Evolutionary conservation across 1,140 invertebrate genomes (phyloP), one percentile per base, ranked within the genome.

Genomic region (Propsilocerus akamusi): DNA sequence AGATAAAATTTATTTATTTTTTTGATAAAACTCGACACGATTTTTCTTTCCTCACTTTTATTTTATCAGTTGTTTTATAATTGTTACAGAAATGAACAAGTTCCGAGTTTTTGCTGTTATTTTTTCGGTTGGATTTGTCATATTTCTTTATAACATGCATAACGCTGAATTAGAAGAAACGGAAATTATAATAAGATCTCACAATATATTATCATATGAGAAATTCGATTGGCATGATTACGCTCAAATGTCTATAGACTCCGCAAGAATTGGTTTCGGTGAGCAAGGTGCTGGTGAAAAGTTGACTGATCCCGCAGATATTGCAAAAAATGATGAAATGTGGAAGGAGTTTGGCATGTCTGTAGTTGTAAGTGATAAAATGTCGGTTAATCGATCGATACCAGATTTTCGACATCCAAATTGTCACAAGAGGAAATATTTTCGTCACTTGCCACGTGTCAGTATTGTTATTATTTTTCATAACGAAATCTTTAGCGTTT

Each of bases 381-480:
- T 90, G 48, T 77, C 83, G 0, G 48, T 89, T 4, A 78, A 88
- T 62, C 69, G 86, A 50, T 80, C 82, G 1, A 51, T 90, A 24
- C 80, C 78, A 25, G 86, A 90, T 58, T 84, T 90, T 52, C 65
- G 86, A 25, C 75, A 83, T 58, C 54, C 62, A 26, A 67, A 17
- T 7, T 41, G 34, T 5, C 4, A 17, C 4, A 20, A n/a, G 22
- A 41, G 5, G 17, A 41, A 41, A 41, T 95, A 95, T 58, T 68
- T 83, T 50, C 71, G 73, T 41, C 70, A 77, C 14, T 63, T 96
- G 41, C 88, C 88, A 1, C 79, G 75, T 17, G 83, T 81, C 24
- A 84, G 86, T 64, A 78, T 96, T 7, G 77, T 97, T 41, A 81
- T 97, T 24, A 91, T 92, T 14, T 97, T 96, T 68, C 87, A 90